phyloP scores from a whole-genome alignment of 2,888 invertebrate species.

The Philereme transversata region DNA sequence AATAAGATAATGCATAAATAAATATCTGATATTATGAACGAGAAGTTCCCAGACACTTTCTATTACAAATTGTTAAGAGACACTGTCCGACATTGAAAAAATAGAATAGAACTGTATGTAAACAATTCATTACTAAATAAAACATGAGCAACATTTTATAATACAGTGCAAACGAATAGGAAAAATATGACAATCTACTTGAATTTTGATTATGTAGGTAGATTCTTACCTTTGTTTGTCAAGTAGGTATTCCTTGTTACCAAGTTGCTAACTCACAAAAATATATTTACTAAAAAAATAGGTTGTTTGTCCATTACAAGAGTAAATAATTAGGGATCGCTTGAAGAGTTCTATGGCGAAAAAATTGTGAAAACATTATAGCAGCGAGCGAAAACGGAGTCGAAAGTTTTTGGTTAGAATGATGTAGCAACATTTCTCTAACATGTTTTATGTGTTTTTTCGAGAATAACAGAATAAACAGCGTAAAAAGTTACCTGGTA shows the following conservation, averaged over 20 bases:
- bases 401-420: constrained; percentile 62
- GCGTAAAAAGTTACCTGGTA: constrained; percentile 61
- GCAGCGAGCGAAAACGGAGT: not conserved
- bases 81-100: not conserved
- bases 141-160: constrained; percentile 14
- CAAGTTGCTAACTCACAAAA: not conserved
- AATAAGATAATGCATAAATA: constrained; percentile 1
- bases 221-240: not conserved
- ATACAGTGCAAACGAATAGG: not conserved
- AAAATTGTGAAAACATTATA: constrained; percentile 4
- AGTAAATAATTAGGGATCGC: not conserved
- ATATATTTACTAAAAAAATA: not conserved
- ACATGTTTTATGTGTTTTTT: constrained; percentile 9
- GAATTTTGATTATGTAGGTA: not conserved
- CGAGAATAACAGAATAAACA: constrained; percentile 6
- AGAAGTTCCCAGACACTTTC: not conserved
- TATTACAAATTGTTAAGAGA: not conserved
- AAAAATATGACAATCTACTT: not conserved
- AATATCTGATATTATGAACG: constrained; percentile 2
- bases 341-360: not conserved
- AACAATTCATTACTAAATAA: constrained; percentile 13
- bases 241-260: constrained; percentile 4
- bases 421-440: constrained; percentile 56
- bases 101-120: constrained; percentile 9
- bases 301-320: not conserved